These are phyloP conservation scores for Thymelicus sylvestris DNA, from an alignment of 2,888 invertebrate species.

Conservation along the genomic window DNA sequence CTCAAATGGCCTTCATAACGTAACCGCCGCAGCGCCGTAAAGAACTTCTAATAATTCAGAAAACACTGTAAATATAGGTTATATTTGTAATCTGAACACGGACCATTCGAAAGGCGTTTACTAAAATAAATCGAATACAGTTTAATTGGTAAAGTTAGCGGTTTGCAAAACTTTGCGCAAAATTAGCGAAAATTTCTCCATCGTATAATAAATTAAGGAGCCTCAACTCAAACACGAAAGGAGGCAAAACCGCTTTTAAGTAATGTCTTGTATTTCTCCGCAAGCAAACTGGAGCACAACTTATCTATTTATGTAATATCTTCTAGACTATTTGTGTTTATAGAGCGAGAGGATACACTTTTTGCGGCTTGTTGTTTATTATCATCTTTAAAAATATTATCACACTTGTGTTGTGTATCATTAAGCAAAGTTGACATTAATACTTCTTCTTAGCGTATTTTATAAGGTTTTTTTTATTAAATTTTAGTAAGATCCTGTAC, in stretches of 20 bases:
- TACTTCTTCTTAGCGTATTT: not conserved
- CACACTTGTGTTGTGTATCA: constrained; percentile 8
- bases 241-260: constrained; percentile 45
- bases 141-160: constrained; percentile 73
- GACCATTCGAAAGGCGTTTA: constrained; percentile 47
- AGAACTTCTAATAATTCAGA: not conserved
- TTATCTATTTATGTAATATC: constrained; percentile 38
- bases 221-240: constrained; percentile 46
- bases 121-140: constrained; percentile 66
- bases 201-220: constrained; percentile 62
- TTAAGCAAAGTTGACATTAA: not conserved
- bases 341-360: constrained; percentile 3
- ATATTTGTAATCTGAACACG: constrained; percentile 34
- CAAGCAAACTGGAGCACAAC: constrained; percentile 39
- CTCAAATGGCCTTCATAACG: too few relatives aligned
- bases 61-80: constrained; percentile 7
- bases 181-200: constrained; percentile 58
- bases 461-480: too few relatives aligned
- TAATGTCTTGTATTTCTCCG: constrained; percentile 38
- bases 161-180: constrained; percentile 43
- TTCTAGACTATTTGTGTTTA: constrained; percentile 21
- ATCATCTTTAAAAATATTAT: not conserved
- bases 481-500: too few relatives aligned
- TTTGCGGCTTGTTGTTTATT: constrained; percentile 13
- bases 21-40: too few relatives aligned